Evolutionary conservation across 2,888 invertebrate species (phyloP), one percentile per base, ranked within the genome.

Genomic region (Dorcus hopei): DNA sequence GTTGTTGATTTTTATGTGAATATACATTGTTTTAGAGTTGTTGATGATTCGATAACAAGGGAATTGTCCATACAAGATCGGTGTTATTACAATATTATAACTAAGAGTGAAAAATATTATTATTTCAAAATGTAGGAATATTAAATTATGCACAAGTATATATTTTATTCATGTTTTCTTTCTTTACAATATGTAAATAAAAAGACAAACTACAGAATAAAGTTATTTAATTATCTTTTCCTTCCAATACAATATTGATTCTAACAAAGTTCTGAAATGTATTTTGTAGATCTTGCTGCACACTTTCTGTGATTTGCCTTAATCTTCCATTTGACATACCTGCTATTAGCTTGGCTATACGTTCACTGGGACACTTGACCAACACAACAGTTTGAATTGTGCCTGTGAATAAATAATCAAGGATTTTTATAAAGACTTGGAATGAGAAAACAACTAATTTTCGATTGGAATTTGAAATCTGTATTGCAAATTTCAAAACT

Each of bases 301-400:
- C 70, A 55, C 67, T 71, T 58, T 73, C 83, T 4, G 87, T 87
- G 14, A 96, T 89, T 73, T 84, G 85, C 54, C 84, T 83, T n/a
- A 95, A 78, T 62, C 86, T 85, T 0, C 85, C 83, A 26, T 91
- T 91, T 0, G 82, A 80, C 0, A 80, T 82, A 0, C 93, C 92
- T 50, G 88, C 83, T 52, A 93, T 82, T 9, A 90, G 74, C 58
- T 82, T 84, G 58, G 85, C 81, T 61, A 89, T 79, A 61, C 89
- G 83, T 38, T 81, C 79, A 4, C 82, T 81, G 0, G 87, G 85
- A 67, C 90, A 89, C 43, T 81, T 79, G 0, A 93, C 84, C 51
- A 80, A 70, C 1, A 91, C 86, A 0, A 87, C 82, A 9, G 82
- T 74, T 48, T 72, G 79, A 8, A 87, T 77, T 38, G 77, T 77